These are phyloP conservation scores for Ceyx margarethae DNA, from an alignment of 2,113 vertebrate genomes.

Conservation along the genomic window DNA sequence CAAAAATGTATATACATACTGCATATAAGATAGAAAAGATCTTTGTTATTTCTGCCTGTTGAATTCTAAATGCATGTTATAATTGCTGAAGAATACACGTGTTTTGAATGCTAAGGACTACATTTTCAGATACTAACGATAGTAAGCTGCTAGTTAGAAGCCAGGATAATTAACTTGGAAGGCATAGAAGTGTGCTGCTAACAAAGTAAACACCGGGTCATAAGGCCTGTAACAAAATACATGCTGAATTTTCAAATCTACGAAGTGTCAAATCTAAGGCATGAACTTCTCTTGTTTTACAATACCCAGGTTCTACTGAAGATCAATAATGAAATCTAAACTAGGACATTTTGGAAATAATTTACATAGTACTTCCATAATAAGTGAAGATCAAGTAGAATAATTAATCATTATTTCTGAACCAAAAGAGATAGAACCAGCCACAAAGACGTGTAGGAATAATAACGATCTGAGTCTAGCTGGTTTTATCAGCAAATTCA, in stretches of 20 bases:
- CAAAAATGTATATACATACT: neutral
- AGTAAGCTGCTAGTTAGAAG: neutral
- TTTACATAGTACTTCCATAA: constrained; percentile 34
- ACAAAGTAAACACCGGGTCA: neutral
- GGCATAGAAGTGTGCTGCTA: neutral
- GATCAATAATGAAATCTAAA: constrained; percentile 14
- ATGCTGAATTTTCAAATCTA: neutral
- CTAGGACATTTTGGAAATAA: neutral
- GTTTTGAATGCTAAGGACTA: neutral
- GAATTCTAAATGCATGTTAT: neutral
- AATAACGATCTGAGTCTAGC: constrained; percentile 12
- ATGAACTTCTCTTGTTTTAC: neutral
- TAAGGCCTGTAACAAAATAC: neutral
- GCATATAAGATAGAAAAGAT: neutral
- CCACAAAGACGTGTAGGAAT: neutral
- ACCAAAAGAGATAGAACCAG: neutral
- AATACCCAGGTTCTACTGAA: neutral
- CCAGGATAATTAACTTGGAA: neutral
- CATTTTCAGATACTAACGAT: neutral
- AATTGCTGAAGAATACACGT: neutral
- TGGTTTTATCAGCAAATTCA: constrained; percentile 22
- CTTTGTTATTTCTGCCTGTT: neutral
- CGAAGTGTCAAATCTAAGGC: neutral
- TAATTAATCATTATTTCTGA: constrained; percentile 44
- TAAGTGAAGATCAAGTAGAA: constrained; percentile 49